Evolutionary conservation across 2,888 invertebrate species (phyloP).

Genomic region (Mesorhabditis belari): DNA sequence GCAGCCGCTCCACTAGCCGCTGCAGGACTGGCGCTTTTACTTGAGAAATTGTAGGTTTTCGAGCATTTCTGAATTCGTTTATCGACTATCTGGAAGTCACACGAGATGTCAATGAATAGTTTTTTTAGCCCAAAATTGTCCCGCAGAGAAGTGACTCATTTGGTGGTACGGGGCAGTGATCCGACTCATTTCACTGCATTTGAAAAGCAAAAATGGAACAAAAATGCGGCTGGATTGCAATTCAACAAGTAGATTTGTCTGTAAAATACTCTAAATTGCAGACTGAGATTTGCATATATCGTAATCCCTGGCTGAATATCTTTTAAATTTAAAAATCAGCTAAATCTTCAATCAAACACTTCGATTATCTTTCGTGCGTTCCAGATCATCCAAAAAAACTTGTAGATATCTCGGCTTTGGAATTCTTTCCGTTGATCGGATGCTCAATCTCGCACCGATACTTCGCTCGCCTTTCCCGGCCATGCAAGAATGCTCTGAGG

Average conservation of each 20-base stretch:
- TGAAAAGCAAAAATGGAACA: not conserved
- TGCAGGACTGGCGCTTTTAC: not conserved
- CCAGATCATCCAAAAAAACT: not conserved
- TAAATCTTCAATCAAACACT: not conserved
- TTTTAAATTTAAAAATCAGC: not conserved
- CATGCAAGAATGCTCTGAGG: too few species aligned
- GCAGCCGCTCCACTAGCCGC: not conserved
- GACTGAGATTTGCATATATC: not conserved
- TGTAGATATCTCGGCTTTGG: not conserved
- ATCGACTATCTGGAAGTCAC: too few species aligned
- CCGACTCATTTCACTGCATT: not conserved
- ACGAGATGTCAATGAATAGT: too few species aligned
- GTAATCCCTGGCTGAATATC: not conserved
- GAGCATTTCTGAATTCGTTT: too few species aligned
- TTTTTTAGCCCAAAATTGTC: not conserved
- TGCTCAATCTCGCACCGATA: not conserved
- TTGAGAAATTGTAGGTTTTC: not conserved
- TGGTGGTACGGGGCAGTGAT: not conserved
- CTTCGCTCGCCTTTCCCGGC: too few species aligned
- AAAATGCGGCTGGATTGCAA: not conserved
- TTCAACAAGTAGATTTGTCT: not conserved
- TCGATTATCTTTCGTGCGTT: not conserved
- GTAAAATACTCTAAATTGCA: not conserved
- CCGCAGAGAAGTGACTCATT: not conserved
- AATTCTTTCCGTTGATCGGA: not conserved